Evolutionary conservation across 2,888 invertebrate species (phyloP).

Genomic region (Embidobia sp.): DNA sequence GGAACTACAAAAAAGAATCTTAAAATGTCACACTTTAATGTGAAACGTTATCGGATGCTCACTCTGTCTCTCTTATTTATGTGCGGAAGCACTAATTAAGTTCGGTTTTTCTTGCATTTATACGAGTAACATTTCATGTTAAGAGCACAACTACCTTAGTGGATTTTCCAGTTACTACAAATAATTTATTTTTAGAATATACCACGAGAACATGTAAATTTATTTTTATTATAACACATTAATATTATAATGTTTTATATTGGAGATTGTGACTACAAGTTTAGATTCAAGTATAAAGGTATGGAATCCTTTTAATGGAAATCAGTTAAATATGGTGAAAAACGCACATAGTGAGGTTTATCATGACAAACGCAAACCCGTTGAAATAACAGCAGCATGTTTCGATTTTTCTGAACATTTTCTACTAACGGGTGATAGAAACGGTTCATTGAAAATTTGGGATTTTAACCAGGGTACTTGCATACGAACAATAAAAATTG

Average conservation of each 20-base stretch:
- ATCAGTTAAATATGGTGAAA: slow-evolving; percentile 86
- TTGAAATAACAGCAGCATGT: slow-evolving; percentile 89
- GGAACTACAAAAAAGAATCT: no score
- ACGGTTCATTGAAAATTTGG: slow-evolving; percentile 92
- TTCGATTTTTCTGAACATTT: slow-evolving; percentile 89
- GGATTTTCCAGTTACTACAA: no score
- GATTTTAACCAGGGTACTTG: slow-evolving; percentile 91
- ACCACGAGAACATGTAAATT: no score
- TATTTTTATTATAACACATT: no score
- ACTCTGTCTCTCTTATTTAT: no score
- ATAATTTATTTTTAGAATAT: no score
- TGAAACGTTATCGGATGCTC: no score
- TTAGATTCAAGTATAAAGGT: slow-evolving; percentile 90
- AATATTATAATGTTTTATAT: neutral
- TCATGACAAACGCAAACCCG: slow-evolving; percentile 86
- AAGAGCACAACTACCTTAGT: no score
- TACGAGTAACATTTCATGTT: no score
- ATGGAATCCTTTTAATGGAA: slow-evolving; percentile 90
- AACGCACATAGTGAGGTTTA: slow-evolving; percentile 87
- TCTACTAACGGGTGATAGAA: slow-evolving; percentile 89
- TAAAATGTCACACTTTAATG: no score
- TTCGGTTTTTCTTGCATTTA: no score
- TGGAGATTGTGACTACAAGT: slow-evolving; percentile 87
- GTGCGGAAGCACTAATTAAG: no score
- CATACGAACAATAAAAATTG: slow-evolving; percentile 73